phyloP scores from a whole-genome alignment of 2,888 invertebrate genomes.

The Helleia helle region DNA sequence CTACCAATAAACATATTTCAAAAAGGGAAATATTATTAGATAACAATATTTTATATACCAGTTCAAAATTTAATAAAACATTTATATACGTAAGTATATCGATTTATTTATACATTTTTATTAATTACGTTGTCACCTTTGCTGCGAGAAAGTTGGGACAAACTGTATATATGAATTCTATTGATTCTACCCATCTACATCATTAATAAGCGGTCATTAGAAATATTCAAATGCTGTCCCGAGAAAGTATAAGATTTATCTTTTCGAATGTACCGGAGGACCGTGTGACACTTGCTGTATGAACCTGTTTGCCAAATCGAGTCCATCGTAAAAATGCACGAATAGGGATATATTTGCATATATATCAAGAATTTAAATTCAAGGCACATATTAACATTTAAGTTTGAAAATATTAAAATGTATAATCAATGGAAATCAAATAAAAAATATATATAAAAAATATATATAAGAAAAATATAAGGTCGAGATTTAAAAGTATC shows the following conservation, averaged over 20 bases:
- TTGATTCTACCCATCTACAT: too few relatives aligned
- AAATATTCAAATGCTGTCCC: too few relatives aligned
- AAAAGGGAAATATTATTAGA: too few relatives aligned
- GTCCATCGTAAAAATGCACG: constrained; percentile 13
- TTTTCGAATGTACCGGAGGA: constrained; percentile 11
- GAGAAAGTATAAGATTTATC: constrained; percentile 18
- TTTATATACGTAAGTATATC: too few relatives aligned
- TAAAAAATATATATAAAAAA: neutral
- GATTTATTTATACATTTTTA: too few relatives aligned
- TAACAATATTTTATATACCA: too few relatives aligned
- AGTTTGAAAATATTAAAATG: neutral
- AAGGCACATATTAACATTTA: neutral
- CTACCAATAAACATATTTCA: too few relatives aligned
- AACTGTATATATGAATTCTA: too few relatives aligned
- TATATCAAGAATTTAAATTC: neutral
- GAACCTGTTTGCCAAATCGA: constrained; percentile 17
- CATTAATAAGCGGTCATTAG: too few relatives aligned
- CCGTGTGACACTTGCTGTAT: constrained; percentile 16
- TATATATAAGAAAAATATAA: neutral
- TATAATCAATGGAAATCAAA: neutral
- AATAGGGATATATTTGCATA: constrained; percentile 6
- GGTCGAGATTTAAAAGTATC: constrained; percentile 2
- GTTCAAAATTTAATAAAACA: too few relatives aligned
- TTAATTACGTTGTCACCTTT: too few relatives aligned
- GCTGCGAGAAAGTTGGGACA: too few relatives aligned